Conservation (phyloP, 2,113 vertebrate species). For the Cygnus buccinator region DNA sequence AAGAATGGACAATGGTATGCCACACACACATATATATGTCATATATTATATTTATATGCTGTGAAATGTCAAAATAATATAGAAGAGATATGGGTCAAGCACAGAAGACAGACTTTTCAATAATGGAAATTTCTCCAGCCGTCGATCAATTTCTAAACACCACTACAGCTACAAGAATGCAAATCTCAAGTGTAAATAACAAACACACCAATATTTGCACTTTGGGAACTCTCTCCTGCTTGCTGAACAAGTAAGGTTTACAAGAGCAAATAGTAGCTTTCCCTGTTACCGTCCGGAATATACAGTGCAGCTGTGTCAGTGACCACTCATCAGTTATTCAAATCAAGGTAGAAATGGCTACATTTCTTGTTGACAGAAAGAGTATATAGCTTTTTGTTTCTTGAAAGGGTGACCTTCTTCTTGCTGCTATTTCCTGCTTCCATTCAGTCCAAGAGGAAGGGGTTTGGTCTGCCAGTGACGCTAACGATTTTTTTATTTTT, state of each 20-base stretch:
- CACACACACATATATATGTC: background rate
- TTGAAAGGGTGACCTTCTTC: background rate
- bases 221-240: background rate
- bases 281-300: background rate
- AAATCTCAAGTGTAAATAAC: background rate
- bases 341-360: background rate
- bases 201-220: background rate
- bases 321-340: background rate
- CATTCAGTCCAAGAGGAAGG: slow-evolving; percentile 7
- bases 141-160: background rate
- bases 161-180: background rate
- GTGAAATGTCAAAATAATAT: background rate
- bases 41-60: background rate
- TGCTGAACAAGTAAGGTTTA: background rate
- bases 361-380: background rate
- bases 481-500: background rate
- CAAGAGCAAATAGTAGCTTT: background rate
- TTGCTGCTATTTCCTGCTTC: background rate
- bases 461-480: background rate
- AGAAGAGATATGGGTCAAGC: background rate
- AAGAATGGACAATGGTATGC: background rate
- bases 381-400: background rate
- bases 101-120: background rate
- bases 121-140: background rate
- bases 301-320: background rate